Conservation (phyloP, 2,888 invertebrate genomes). For the Lymantria monacha region DNA sequence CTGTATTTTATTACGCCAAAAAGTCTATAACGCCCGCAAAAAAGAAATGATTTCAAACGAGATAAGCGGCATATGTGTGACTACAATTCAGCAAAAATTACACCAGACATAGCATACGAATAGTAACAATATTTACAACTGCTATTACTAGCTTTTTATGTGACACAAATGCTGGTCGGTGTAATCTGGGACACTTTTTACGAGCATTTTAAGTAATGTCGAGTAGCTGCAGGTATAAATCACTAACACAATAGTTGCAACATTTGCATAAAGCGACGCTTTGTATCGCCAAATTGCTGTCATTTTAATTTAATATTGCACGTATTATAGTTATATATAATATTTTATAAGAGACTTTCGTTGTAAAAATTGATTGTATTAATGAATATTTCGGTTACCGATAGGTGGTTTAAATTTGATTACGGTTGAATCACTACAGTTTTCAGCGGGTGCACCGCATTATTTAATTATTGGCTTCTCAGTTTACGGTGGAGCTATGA, state of each 20-base stretch:
- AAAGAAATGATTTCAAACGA: constrained; percentile 29
- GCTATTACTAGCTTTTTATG: constrained; percentile 53
- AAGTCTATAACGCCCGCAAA: constrained; percentile 25
- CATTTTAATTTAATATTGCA: constrained; percentile 58
- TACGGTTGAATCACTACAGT: constrained; percentile 22
- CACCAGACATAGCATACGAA: constrained; percentile 36
- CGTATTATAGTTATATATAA: constrained; percentile 41
- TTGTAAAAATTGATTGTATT: constrained; percentile 20
- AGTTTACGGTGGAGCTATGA: background rate
- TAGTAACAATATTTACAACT: constrained; percentile 51
- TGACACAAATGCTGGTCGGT: constrained; percentile 50
- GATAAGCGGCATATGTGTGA: constrained; percentile 32
- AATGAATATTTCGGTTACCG: constrained; percentile 19
- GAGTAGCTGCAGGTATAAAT: constrained; percentile 50
- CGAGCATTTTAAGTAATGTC: constrained; percentile 58
- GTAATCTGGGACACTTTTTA: constrained; percentile 61
- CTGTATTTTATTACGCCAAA: constrained; percentile 34
- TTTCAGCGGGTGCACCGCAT: constrained; percentile 13
- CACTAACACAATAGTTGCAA: constrained; percentile 51
- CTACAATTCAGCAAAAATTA: constrained; percentile 47
- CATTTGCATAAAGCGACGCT: constrained; percentile 58
- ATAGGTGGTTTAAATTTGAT: constrained; percentile 39
- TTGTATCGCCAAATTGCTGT: constrained; percentile 50
- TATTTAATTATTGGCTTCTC: constrained; percentile 21
- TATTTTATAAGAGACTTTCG: constrained; percentile 16